A percentile compares a stretch with the other conserved stretches of the same genome.
phyloP scores from a whole-genome alignment of 2,888 invertebrate genomes.

The Agonopterix arenella region DNA sequence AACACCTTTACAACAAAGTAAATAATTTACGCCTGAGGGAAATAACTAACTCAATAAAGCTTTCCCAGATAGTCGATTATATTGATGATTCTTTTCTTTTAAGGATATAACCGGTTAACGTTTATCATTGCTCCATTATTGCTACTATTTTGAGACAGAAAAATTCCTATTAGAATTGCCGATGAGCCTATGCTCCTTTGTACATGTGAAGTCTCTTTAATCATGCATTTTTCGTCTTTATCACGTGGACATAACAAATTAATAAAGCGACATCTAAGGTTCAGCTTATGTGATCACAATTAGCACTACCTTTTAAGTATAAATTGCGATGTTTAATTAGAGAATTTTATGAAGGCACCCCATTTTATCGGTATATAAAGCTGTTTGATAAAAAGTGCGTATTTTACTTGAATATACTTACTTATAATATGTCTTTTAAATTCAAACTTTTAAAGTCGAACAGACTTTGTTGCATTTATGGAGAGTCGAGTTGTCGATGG shows the following conservation, averaged over 20 bases:
- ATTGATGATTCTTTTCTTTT: neutral
- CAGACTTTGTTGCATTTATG: too few relatives aligned
- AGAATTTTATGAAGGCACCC: constrained; percentile 15
- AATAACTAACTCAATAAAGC: too few relatives aligned
- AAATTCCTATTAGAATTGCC: constrained; percentile 14
- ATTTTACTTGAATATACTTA: too few relatives aligned
- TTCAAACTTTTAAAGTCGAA: too few relatives aligned
- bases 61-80: neutral
- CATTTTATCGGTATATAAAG: constrained; percentile 11
- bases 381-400: neutral
- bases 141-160: constrained; percentile 7
- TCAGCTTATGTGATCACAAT: constrained; percentile 10
- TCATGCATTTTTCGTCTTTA: constrained; percentile 14
- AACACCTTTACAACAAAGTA: constrained; percentile 2
- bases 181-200: neutral
- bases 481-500: too few relatives aligned
- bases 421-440: too few relatives aligned
- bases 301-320: constrained; percentile 15
- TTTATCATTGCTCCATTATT: constrained; percentile 7
- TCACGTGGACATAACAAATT: constrained; percentile 2
- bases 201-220: constrained; percentile 12
- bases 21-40: neutral
- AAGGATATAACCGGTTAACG: constrained; percentile 1
- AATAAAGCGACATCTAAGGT: too few relatives aligned
- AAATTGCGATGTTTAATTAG: constrained; percentile 14